Evolutionary conservation across 2,797 vertebrate genomes (phyloP).

Genomic region (Notoglanidium macrostoma): DNA sequence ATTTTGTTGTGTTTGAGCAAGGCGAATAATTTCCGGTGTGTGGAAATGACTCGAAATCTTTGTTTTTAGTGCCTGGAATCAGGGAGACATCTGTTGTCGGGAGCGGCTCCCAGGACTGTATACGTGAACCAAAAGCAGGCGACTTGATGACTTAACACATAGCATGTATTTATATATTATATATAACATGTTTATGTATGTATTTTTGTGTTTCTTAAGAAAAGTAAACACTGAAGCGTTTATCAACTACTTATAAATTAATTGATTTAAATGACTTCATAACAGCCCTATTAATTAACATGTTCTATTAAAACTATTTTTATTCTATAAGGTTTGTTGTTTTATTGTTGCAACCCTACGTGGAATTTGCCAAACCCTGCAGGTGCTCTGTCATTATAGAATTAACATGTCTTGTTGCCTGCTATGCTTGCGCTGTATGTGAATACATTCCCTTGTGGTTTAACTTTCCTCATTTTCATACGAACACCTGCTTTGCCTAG

Average conservation of each 20-base stretch:
- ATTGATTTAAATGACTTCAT: not conserved
- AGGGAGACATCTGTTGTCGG: not conserved
- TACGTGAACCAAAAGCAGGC: not conserved
- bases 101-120: not conserved
- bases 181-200: too few species aligned
- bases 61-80: not conserved
- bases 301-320: not conserved
- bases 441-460: constrained; percentile 4
- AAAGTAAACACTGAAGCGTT: not conserved
- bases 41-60: not conserved
- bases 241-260: not conserved
- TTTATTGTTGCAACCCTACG: not conserved
- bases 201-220: not conserved
- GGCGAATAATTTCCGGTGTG: not conserved
- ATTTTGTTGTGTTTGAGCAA: not conserved
- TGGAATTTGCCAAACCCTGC: not conserved
- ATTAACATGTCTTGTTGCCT: not conserved
- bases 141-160: not conserved
- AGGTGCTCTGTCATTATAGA: not conserved
- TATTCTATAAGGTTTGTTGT: not conserved
- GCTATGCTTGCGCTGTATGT: not conserved
- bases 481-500: constrained; percentile 44
- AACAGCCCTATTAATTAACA: not conserved
- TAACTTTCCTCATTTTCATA: constrained; percentile 46
- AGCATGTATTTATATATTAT: not conserved